Conservation (phyloP, 2,888 invertebrate genomes). For the Chloromyia formosa region DNA sequence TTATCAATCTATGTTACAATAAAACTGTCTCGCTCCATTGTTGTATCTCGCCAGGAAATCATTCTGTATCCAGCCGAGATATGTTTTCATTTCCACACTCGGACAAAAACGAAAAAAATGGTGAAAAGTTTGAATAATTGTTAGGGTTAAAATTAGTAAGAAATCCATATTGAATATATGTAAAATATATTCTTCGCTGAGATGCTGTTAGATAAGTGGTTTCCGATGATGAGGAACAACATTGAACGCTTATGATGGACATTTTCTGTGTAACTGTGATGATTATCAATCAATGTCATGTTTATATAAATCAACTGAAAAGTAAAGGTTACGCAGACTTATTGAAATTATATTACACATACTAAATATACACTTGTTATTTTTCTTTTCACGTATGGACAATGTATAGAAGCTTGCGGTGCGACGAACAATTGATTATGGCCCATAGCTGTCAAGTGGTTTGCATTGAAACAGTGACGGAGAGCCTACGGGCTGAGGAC, state of each 20-base stretch:
- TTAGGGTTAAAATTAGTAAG: not conserved
- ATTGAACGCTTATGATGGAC: slow-evolving; percentile 1
- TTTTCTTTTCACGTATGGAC: no score
- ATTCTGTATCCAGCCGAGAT: not conserved
- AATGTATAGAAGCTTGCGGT: no score
- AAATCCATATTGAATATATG: not conserved
- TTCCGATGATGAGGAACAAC: not conserved
- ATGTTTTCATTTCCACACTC: not conserved
- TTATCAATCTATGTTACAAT: not conserved
- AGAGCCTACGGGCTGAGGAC: no score
- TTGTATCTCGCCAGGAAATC: not conserved
- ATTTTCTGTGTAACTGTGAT: not conserved
- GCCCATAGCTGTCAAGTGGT: no score
- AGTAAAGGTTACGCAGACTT: no score
- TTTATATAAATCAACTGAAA: not conserved
- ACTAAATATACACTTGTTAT: no score
- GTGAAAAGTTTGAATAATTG: no score
- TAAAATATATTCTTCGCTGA: not conserved
- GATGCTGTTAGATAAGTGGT: not conserved
- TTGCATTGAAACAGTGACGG: no score
- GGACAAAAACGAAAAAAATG: not conserved
- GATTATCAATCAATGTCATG: slow-evolving; percentile 7
- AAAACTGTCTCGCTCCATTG: not conserved
- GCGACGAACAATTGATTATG: no score
- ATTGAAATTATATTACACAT: no score